These are phyloP conservation scores for Darevskia mixta DNA, from an alignment of 2,797 vertebrate genomes.

Conservation along the genomic window DNA sequence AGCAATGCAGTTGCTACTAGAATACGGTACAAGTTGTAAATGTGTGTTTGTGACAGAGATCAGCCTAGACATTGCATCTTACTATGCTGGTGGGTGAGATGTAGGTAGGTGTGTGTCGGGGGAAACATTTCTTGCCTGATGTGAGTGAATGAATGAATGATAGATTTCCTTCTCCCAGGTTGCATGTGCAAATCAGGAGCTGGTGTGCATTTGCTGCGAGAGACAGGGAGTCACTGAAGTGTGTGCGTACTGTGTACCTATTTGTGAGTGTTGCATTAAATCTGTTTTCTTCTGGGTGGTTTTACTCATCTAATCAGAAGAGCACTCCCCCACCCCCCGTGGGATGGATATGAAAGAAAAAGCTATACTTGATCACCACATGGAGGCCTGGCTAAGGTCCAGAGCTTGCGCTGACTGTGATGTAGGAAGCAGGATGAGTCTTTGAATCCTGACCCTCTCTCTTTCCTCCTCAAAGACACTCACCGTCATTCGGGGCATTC, in stretches of 20 bases:
- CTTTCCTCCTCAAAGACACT: conserved; percentile 39
- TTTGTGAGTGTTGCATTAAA: neutral
- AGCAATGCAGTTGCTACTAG: conserved; percentile 8
- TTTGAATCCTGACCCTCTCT: neutral
- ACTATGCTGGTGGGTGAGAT: neutral
- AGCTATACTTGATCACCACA: neutral
- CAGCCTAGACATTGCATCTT: neutral
- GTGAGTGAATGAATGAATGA: neutral
- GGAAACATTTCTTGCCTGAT: neutral
- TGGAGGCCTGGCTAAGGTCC: neutral
- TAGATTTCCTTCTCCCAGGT: neutral
- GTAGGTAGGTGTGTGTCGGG: neutral
- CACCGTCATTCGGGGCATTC: conserved; percentile 83
- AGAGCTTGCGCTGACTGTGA: neutral
- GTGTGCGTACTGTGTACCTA: neutral
- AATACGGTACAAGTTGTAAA: neutral
- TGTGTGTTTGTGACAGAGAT: neutral
- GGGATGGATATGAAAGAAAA: neutral
- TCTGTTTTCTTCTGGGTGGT: neutral
- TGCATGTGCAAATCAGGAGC: neutral
- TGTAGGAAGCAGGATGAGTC: neutral
- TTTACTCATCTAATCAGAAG: neutral
- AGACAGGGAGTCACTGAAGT: neutral
- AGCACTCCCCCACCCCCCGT: too few species aligned
- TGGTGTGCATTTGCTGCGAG: neutral